phyloP scores from a whole-genome alignment of 2,113 vertebrate species.

The Opisthocomus hoazin region DNA sequence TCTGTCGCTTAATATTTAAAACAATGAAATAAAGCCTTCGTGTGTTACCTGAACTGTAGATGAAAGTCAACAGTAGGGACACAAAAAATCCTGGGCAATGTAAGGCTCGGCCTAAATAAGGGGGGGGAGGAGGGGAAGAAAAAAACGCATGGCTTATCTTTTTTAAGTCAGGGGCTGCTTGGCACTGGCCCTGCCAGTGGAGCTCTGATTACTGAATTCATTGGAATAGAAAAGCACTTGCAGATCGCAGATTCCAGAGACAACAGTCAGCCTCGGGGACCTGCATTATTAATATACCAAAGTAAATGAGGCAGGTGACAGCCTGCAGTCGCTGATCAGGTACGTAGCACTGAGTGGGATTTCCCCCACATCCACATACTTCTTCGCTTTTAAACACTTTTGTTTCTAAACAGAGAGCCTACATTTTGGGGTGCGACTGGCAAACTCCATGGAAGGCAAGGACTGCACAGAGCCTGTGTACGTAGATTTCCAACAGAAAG shows the following conservation, averaged over 20 bases:
- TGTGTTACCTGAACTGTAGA: not conserved
- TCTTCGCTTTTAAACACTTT: not conserved
- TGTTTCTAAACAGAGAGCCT: not conserved
- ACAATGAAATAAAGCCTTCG: slow-evolving; percentile 2
- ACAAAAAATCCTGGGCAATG: not conserved
- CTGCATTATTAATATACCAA: not conserved
- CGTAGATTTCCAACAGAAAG: not conserved
- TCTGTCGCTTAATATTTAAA: slow-evolving; percentile 27
- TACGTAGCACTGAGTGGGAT: not conserved
- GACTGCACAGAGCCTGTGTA: not conserved
- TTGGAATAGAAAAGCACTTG: slow-evolving; percentile 1
- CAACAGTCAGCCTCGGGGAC: slow-evolving; percentile 14
- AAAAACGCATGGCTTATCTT: not conserved
- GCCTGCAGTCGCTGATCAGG: not conserved
- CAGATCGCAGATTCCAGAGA: not conserved
- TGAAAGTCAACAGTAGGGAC: not conserved
- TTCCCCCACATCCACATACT: not conserved
- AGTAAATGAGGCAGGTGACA: slow-evolving; percentile 1
- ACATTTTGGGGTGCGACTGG: not conserved
- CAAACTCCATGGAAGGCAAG: not conserved
- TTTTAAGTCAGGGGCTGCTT: not conserved
- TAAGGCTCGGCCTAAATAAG: not conserved
- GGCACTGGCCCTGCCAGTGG: not conserved
- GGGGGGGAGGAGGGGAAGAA: fast-evolving
- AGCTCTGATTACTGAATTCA: not conserved